phyloP scores from a whole-genome alignment of 2,797 vertebrate species.

The Mormyrops attenuatus region DNA sequence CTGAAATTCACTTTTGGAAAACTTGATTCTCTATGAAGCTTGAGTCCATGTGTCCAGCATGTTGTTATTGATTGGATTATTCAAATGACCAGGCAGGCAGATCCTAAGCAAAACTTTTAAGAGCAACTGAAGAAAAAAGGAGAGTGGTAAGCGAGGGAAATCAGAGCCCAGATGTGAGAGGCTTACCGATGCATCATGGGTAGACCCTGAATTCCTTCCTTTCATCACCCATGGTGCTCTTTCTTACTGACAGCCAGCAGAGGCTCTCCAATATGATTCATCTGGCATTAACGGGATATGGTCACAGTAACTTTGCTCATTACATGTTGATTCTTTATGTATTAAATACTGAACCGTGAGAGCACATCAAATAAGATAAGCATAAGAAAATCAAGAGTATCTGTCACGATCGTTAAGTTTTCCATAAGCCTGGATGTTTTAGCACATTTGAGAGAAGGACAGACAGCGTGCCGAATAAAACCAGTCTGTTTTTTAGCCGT shows the following conservation, averaged over 20 bases:
- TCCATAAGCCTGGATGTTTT: too few relatives aligned
- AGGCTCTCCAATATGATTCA: neutral
- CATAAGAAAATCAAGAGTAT: neutral
- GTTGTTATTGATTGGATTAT: constrained; percentile 35
- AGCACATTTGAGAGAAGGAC: neutral
- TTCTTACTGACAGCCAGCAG: neutral
- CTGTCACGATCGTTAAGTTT: neutral
- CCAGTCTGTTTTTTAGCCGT: neutral
- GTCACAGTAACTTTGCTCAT: neutral
- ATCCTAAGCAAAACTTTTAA: constrained; percentile 26
- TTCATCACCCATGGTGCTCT: neutral
- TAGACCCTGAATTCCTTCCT: neutral
- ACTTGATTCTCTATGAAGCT: neutral
- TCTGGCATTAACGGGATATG: neutral
- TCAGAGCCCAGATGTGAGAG: constrained; percentile 30
- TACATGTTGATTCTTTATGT: neutral
- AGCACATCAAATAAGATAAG: neutral
- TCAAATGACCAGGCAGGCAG: constrained; percentile 15
- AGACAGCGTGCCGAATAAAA: neutral
- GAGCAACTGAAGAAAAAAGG: constrained; percentile 22
- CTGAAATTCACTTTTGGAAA: neutral
- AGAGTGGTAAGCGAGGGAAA: constrained; percentile 17
- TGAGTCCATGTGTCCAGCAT: constrained; percentile 8
- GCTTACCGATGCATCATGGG: constrained; percentile 17
- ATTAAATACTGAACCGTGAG: neutral